Evolutionary conservation across 1,140 invertebrate genomes (phyloP).

Genomic region (Drosophila fuyamai): DNA sequence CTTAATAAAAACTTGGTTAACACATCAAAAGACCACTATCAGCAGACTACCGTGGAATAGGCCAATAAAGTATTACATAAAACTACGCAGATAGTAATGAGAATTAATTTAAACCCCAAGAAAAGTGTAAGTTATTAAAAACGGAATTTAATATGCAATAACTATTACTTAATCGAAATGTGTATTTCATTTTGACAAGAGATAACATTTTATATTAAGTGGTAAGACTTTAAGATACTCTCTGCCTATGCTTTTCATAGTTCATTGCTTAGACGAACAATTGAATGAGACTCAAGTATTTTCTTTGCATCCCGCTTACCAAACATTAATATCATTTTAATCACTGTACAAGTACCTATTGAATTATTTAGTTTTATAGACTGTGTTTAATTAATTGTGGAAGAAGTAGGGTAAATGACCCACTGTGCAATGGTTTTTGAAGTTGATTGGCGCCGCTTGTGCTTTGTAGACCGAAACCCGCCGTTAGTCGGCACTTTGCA

Average conservation of each 20-base stretch:
- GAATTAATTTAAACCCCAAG: background rate
- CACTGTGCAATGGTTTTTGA: constrained; percentile 35
- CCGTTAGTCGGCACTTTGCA: constrained; percentile 49
- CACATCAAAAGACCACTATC: constrained; percentile 51
- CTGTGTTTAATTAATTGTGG: background rate
- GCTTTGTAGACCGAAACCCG: constrained; percentile 34
- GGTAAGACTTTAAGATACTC: too few relatives aligned
- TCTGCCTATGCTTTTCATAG: too few relatives aligned
- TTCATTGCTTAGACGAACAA: too few relatives aligned
- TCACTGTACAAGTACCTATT: background rate
- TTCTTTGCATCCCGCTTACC: too few relatives aligned
- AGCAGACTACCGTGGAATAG: constrained; percentile 23
- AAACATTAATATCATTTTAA: background rate
- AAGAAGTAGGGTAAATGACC: constrained; percentile 1
- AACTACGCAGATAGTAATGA: background rate
- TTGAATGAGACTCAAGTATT: too few relatives aligned
- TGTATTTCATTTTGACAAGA: background rate
- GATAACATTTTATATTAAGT: background rate
- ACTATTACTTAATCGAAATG: background rate
- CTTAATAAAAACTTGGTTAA: constrained; percentile 76
- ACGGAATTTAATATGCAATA: background rate
- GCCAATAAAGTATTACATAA: background rate
- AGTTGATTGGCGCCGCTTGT: constrained; percentile 17
- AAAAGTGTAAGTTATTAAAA: background rate
- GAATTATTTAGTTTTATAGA: background rate